Base-by-base conservation (phyloP, 2,113 vertebrate genomes). In the Mesitornis unicolor region DNA sequence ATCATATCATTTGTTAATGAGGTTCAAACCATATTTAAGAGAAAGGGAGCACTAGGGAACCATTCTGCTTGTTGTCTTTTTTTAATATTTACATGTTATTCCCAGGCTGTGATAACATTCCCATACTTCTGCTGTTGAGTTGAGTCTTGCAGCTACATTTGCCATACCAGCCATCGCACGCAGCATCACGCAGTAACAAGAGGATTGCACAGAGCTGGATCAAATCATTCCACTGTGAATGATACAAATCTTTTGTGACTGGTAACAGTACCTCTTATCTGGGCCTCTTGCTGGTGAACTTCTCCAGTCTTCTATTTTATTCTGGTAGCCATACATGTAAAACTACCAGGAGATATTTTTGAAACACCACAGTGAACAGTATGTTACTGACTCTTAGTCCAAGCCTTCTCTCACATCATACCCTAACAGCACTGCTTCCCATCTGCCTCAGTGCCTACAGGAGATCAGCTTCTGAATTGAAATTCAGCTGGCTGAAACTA, bases 371-470 rank as follows among this genome's bases (percentile, higher is more conserved):
- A 47, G 67, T 74, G 89, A 96, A 95, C 85, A 96, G 87, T 75
- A 75, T 94, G 93, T 90, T 92, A 94, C 91, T 78, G 84, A 93
- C 54, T 94, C 28, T 83, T 53, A 70, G 92, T 91, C 95, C 84
- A 93, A 94, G 47, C 42, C 85, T 70, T 92, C 79, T 85, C 68
- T 84, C 94, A 93, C 54, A 88, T 94, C 87, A 77, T 67, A 92
- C 42, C 68, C 59, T 83, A 95, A 45, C 79, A 96, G 75, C 64
- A 36, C 87, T 90, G 67, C 68, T 87, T 95, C 82, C 95, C 95
- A 96, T 96, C 92, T 97, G 92, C 85, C 75, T 96, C 79, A 19
- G 51, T 90, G 75, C 85, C 92, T 95, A 73, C 67, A 95, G 90
- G 82, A 96, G 78, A 92, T 80, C 85, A 93, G 93, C 63, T 94